These are phyloP conservation scores for Sinohyriopsis cumingii DNA, from an alignment of 2,888 invertebrate species.

Conservation along the genomic window DNA sequence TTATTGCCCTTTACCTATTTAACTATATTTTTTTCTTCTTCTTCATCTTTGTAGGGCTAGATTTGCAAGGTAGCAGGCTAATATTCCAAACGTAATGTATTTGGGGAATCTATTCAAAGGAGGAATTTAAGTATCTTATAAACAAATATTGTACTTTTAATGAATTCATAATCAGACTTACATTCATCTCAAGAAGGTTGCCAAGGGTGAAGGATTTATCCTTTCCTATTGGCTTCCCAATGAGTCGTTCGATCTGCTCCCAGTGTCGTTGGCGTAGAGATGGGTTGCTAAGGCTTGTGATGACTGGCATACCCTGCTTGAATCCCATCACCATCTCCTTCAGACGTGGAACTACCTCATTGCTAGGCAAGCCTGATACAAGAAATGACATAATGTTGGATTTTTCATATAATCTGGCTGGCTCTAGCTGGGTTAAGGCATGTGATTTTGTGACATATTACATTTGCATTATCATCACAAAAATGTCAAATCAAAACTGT, in stretches of 20 bases:
- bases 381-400: neutral
- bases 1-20: no score
- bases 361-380: slow-evolving; percentile 66
- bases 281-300: slow-evolving; percentile 70
- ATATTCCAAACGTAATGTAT: no score
- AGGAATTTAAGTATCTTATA: neutral
- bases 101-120: no score
- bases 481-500: no score
- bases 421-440: no score
- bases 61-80: no score
- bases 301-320: slow-evolving; percentile 71
- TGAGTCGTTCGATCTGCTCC: slow-evolving; percentile 67
- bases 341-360: slow-evolving; percentile 69
- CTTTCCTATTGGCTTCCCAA: slow-evolving; percentile 65
- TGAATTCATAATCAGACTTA: slow-evolving; percentile 33
- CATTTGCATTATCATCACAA: neutral
- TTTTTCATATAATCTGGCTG: no score
- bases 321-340: slow-evolving; percentile 70
- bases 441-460: neutral
- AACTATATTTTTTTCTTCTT: no score
- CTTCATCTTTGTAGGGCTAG: no score
- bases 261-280: slow-evolving; percentile 69
- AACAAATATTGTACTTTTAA: neutral
- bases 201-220: slow-evolving; percentile 70
- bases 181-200: slow-evolving; percentile 70